Evolutionary conservation across 2,888 invertebrate genomes (phyloP), one percentile per base, ranked within the genome.

Genomic region (Scaptomyza tumidula): DNA sequence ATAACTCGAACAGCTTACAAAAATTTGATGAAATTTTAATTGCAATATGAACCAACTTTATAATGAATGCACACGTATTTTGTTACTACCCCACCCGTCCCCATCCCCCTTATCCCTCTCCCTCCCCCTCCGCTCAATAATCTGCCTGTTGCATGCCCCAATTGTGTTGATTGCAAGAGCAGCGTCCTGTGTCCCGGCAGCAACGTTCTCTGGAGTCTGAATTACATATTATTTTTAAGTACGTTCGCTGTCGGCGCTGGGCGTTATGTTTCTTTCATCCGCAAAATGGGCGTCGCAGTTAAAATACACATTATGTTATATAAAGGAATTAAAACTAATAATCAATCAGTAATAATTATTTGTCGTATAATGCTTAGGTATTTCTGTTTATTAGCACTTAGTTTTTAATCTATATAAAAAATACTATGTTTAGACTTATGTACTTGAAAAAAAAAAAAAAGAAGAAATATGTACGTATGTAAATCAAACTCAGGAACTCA

Each of bases 191-290:
- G 33, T 10, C 31, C n/a, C n/a, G n/a, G 14, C 67, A 53, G 33
- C 52, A 79, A 69, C 85, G 90, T 90, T 87, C 86, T 77, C 86
- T 89, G 91, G 92, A 92, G 92, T 92, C 92, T 92, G 92, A 92
- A 92, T 90, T 92, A 92, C 91, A 92, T 91, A 90, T 90, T 89
- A 90, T 91, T 90, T 91, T 89, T 91, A 91, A 90, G 87, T 90
- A 88, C 90, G 89, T 80, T 80, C 79, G 71, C 52, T 43, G 56
- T 4, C 31, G 73, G 39, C n/a, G 1, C 33, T 13, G 27, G n/a
- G 66, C 43, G 37, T 3, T 10, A 19, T 19, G 19, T 19, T 33
- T 19, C 1, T n/a, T 11, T 11, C 6, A 16, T 24, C 29, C 11
- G 37, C 48, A 35, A 33, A 27, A 27, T 11, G 60, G 77, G 67